These are phyloP conservation scores for Streptopelia turtur DNA, from an alignment of 2,797 vertebrate genomes.

Conservation along the genomic window DNA sequence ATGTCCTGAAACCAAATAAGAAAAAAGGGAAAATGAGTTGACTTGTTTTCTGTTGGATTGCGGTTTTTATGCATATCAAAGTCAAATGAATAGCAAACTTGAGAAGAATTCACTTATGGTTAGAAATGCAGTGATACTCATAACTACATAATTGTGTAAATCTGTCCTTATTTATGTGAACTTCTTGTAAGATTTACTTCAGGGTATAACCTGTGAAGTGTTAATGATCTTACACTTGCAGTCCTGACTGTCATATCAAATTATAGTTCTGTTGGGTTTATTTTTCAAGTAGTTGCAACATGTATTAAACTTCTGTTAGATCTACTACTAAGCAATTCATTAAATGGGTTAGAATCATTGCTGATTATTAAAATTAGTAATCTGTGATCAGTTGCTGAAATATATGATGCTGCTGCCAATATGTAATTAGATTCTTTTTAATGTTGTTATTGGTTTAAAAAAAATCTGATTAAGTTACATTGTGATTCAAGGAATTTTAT, in stretches of 20 bases:
- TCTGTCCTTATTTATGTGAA: constrained; percentile 78
- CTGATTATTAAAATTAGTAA: constrained; percentile 47
- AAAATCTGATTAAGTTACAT: not conserved
- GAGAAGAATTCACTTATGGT: constrained; percentile 67
- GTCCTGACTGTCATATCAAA: constrained; percentile 73
- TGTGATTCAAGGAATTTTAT: not conserved
- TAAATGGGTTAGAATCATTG: constrained; percentile 35
- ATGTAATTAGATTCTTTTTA: not conserved
- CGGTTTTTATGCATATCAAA: constrained; percentile 73
- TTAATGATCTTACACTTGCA: constrained; percentile 74
- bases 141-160: constrained; percentile 77
- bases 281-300: constrained; percentile 70
- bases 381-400: not conserved
- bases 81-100: constrained; percentile 70
- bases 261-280: constrained; percentile 63
- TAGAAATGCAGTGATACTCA: constrained; percentile 67
- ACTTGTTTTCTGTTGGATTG: constrained; percentile 74
- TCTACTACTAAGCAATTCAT: constrained; percentile 44
- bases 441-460: not conserved
- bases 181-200: constrained; percentile 75
- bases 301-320: constrained; percentile 60
- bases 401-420: not conserved
- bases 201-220: constrained; percentile 77
- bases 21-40: constrained; percentile 68
- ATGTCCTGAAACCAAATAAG: constrained; percentile 76